Evolutionary conservation across 2,888 invertebrate genomes (phyloP).

Genomic region (Teleogryllus oceanicus): DNA sequence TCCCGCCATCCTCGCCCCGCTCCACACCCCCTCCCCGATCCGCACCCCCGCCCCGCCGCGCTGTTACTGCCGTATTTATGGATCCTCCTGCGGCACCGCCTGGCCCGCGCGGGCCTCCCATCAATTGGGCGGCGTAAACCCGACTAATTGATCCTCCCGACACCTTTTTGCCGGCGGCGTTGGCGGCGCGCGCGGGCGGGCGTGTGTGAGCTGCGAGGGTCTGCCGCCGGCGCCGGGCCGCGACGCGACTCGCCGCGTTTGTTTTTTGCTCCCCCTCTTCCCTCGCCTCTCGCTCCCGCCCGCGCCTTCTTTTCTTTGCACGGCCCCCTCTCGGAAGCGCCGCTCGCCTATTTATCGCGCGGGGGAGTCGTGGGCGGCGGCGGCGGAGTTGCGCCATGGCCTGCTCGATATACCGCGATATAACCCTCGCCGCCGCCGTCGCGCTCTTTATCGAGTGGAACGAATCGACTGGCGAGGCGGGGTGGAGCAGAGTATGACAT

Average conservation of each 20-base stretch:
- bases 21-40: too few species aligned
- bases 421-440: too few species aligned
- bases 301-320: neutral
- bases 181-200: neutral
- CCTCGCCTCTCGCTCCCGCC: neutral
- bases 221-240: neutral
- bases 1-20: too few species aligned
- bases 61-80: neutral
- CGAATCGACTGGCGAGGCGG: too few species aligned
- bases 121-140: neutral
- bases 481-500: too few species aligned
- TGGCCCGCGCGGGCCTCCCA: neutral
- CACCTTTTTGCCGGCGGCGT: conserved; percentile 11
- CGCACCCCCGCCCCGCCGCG: too few species aligned
- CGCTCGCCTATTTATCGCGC: too few species aligned
- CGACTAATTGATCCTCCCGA: neutral
- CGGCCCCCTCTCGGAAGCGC: neutral
- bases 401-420: too few species aligned
- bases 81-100: neutral
- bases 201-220: neutral
- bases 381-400: too few species aligned
- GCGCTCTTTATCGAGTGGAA: too few species aligned
- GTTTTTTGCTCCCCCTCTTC: neutral
- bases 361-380: too few species aligned
- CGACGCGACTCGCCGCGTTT: neutral